Conservation (phyloP, 2,888 invertebrate genomes). For the Ptycholaimellus sp. region DNA sequence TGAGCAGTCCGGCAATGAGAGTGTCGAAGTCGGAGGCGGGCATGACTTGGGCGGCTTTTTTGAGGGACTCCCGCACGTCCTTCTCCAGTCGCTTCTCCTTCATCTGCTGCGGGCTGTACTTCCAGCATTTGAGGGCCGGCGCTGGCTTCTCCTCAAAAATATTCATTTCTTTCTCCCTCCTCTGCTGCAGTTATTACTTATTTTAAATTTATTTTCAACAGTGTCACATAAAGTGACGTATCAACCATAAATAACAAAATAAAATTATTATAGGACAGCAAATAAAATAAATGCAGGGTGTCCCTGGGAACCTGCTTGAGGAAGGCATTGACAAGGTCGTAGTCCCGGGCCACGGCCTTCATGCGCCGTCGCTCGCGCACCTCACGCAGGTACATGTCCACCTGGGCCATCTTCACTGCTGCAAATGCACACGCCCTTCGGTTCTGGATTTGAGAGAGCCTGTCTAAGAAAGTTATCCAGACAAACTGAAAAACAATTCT, state of each 20-base stretch:
- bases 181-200: too few species aligned
- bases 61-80: constrained; percentile 1
- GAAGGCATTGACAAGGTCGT: constrained; percentile 6
- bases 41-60: constrained; percentile 1
- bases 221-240: too few species aligned
- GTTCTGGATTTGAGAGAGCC: too few species aligned
- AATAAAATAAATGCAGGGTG: too few species aligned
- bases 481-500: too few species aligned
- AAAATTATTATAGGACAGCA: too few species aligned
- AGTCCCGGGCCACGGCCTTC: constrained; percentile 5
- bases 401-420: constrained; percentile 3
- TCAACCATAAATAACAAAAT: too few species aligned
- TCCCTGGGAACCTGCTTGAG: constrained; percentile 3
- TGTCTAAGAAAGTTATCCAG: too few species aligned
- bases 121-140: background rate
- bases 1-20: constrained; percentile 1
- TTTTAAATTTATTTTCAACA: too few species aligned
- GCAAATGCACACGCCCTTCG: too few species aligned
- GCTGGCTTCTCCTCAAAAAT: background rate
- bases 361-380: background rate
- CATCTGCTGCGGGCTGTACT: background rate
- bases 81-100: background rate
- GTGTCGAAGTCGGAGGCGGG: constrained; percentile 1
- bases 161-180: background rate
- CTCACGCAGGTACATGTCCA: constrained; percentile 3